Evolutionary conservation across 1,140 invertebrate species (phyloP).

Genomic region (Drosophila athabasca): DNA sequence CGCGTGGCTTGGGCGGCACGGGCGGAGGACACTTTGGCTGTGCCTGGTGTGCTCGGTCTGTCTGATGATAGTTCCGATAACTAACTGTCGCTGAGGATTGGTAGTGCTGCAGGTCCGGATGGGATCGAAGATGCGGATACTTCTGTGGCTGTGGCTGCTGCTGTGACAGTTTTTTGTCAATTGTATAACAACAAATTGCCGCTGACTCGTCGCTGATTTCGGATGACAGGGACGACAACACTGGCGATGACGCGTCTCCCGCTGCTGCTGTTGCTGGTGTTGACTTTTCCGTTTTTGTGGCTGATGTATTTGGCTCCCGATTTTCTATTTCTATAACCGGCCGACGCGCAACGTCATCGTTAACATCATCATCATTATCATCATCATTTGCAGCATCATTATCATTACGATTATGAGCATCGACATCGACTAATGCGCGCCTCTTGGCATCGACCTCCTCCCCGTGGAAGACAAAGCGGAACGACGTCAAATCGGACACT

Average conservation of each 20-base stretch:
- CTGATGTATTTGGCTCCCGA: constrained; percentile 67
- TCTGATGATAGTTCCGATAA: constrained; percentile 36
- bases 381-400: constrained; percentile 18
- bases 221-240: constrained; percentile 48
- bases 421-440: constrained; percentile 50
- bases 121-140: not conserved
- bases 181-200: constrained; percentile 79
- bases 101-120: constrained; percentile 32
- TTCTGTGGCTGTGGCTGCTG: constrained; percentile 13
- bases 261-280: constrained; percentile 44
- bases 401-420: constrained; percentile 28
- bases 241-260: constrained; percentile 61
- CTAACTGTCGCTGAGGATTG: constrained; percentile 49
- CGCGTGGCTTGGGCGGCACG: constrained; percentile 64
- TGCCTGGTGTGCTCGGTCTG: not conserved
- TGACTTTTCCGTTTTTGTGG: constrained; percentile 58
- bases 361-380: constrained; percentile 44
- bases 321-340: constrained; percentile 81
- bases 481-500: constrained; percentile 83
- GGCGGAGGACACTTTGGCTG: constrained; percentile 39
- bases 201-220: constrained; percentile 67
- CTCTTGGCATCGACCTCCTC: constrained; percentile 55
- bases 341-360: constrained; percentile 68
- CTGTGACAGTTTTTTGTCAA: constrained; percentile 61
- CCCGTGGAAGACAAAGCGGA: constrained; percentile 81